Percentiles rank a stretch among this genome's conserved stretches.
phyloP scores from a whole-genome alignment of 2,797 vertebrate genomes.

The Myotis myotis region DNA sequence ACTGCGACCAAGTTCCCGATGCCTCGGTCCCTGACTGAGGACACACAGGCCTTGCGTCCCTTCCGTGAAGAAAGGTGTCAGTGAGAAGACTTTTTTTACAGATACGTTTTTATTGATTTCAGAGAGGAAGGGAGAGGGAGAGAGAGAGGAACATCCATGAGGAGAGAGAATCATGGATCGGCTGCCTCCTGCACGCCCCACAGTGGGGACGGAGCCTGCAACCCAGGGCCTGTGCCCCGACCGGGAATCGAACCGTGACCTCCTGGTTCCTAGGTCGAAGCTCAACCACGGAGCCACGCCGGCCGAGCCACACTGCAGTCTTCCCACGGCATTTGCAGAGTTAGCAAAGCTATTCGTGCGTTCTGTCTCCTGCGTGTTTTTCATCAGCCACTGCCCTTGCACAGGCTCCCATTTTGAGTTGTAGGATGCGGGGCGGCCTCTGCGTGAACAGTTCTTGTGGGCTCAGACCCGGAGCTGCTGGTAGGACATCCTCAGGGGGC shows the following conservation, averaged over 20 bases:
- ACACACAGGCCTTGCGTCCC: no score
- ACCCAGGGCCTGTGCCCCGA: no score
- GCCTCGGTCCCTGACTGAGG: neutral
- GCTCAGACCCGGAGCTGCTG: conserved; percentile 52
- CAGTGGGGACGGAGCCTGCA: no score
- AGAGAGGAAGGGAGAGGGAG: no score
- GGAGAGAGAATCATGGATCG: no score
- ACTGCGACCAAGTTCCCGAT: neutral
- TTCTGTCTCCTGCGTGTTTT: neutral
- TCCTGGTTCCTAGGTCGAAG: no score
- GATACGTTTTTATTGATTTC: no score
- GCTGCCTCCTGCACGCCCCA: no score
- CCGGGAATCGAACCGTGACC: no score
- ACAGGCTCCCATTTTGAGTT: neutral
- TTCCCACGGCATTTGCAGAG: conserved; percentile 53
- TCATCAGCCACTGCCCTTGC: neutral
- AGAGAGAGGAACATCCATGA: no score
- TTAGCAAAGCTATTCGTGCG: neutral
- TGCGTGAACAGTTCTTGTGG: conserved; percentile 47
- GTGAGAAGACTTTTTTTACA: neutral
- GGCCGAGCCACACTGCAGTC: neutral
- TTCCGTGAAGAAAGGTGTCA: neutral
- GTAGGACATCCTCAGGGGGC: neutral
- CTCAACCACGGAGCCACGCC: no score
- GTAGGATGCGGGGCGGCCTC: conserved; percentile 51